Percentiles rank a stretch among this genome's conserved stretches.
Conservation (phyloP, 2,888 invertebrate genomes). For the Anthoptus insignis region DNA sequence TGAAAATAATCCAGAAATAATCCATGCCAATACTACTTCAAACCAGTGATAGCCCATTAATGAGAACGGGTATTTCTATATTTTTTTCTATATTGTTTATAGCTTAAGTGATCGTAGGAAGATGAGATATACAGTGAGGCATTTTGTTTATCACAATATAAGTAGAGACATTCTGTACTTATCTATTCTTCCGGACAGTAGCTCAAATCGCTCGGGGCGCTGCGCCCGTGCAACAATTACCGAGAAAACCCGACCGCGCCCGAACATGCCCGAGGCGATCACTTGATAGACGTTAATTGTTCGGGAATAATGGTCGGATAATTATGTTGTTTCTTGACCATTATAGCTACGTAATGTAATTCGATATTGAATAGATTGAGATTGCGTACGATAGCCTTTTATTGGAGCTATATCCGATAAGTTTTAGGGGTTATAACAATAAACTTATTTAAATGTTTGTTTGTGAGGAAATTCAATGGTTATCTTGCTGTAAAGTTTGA, state of each 20-base stretch:
- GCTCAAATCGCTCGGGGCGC: conserved; percentile 58
- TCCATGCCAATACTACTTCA: no score
- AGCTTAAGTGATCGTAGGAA: no score
- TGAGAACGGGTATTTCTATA: no score
- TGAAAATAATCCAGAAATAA: no score
- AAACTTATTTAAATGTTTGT: no score
- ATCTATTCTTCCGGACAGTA: conserved; percentile 38
- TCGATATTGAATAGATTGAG: conserved; percentile 36
- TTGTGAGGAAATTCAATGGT: no score
- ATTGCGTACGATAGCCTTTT: conserved; percentile 29
- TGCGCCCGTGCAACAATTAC: conserved; percentile 59
- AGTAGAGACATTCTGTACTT: conserved; percentile 43
- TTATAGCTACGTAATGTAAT: conserved; percentile 31
- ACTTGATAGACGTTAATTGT: conserved; percentile 77
- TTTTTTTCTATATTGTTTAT: no score
- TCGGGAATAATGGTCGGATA: conserved; percentile 62
- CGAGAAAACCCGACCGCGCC: conserved; percentile 57
- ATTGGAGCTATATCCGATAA: no score
- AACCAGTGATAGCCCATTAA: no score
- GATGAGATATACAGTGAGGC: no score
- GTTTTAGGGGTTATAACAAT: background rate
- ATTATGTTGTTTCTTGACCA: conserved; percentile 56
- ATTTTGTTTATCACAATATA: background rate
- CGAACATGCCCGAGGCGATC: conserved; percentile 46
- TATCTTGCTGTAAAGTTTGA: no score